A percentile compares a stretch with the other conserved stretches of the same genome.
These are phyloP conservation scores for Polydrusus cervinus DNA, from an alignment of 2,888 invertebrate species.

Conservation along the genomic window DNA sequence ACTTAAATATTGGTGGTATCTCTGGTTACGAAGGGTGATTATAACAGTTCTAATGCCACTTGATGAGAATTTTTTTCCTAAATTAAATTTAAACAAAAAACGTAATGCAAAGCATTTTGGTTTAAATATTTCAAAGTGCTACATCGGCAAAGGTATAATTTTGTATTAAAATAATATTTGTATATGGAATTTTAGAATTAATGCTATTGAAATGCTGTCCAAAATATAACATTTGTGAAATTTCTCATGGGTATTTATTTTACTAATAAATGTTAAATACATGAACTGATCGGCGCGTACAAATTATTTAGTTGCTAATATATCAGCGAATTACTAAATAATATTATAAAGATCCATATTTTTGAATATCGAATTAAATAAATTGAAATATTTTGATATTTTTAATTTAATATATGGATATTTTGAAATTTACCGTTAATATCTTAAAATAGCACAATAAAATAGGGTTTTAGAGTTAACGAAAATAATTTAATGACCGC, in stretches of 20 bases:
- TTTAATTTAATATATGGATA: no score
- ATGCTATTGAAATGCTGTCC: conserved; percentile 11
- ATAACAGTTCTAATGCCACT: no score
- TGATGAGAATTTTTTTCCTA: no score
- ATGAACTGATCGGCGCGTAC: neutral
- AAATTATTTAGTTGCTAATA: neutral
- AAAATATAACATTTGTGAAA: conserved; percentile 5
- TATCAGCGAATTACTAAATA: neutral
- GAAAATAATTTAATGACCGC: no score
- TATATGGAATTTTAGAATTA: conserved; percentile 11
- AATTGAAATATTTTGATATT: no score
- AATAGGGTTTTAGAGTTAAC: no score
- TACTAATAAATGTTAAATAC: conserved; percentile 13
- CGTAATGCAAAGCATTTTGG: neutral
- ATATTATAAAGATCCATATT: neutral
- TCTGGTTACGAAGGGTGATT: no score
- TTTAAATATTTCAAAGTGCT: neutral
- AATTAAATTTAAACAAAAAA: no score
- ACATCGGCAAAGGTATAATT: neutral
- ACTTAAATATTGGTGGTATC: no score
- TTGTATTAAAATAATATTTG: conserved; percentile 3
- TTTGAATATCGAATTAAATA: no score
- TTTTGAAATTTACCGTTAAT: no score
- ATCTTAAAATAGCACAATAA: no score
- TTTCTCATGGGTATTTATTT: conserved; percentile 13